A percentile compares a stretch with the other conserved stretches of the same genome.
Conservation (phyloP, 2,113 vertebrate species). For the Astur gentilis region DNA sequence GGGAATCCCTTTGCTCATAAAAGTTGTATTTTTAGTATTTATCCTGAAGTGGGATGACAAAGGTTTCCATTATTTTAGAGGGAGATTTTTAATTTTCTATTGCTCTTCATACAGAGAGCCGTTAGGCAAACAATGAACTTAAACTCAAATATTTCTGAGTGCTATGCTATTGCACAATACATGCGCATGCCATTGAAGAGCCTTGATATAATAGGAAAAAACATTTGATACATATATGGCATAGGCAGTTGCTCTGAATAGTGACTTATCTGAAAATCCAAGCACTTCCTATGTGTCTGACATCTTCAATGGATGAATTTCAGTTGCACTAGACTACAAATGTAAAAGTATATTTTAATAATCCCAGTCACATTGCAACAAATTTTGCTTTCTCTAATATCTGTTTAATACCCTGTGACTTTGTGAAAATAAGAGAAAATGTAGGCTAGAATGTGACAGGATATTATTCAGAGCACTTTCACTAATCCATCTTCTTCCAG, state of each 20-base stretch:
- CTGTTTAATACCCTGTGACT: background rate
- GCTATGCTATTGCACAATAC: background rate
- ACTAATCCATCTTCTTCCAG: background rate
- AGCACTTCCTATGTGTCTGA: background rate
- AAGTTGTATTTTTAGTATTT: background rate
- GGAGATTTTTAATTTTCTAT: background rate
- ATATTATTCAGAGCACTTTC: background rate
- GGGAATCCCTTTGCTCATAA: background rate
- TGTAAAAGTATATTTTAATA: background rate
- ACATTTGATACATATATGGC: background rate
- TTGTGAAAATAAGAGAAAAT: background rate
- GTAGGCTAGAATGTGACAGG: background rate
- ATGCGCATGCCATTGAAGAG: background rate
- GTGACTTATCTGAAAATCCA: background rate
- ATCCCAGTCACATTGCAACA: background rate
- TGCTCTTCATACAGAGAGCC: background rate
- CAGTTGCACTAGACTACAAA: background rate
- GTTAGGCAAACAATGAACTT: background rate
- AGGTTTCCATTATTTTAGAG: background rate
- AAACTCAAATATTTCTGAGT: background rate
- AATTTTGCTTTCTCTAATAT: background rate
- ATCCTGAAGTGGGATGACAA: background rate
- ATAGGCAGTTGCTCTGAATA: background rate
- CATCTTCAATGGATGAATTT: background rate
- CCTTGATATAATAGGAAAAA: background rate